Base-by-base conservation (phyloP, 2,113 vertebrate species). In the Trachemys scripta region DNA sequence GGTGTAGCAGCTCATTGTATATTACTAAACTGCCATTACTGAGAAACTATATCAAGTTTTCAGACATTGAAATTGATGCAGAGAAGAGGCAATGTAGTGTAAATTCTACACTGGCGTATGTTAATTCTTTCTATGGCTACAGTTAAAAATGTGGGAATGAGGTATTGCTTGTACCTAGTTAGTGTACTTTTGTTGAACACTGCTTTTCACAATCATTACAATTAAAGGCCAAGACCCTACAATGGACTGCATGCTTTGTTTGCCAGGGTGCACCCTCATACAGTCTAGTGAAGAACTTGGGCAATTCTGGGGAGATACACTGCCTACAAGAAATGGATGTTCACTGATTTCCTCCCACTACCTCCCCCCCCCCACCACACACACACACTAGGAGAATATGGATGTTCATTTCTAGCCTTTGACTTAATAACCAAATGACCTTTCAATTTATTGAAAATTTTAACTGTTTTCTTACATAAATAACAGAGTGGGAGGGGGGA, bases 61-160 rank as follows among this genome's bases (percentile, higher is more conserved):
- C 65, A n/a, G 16, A n/a, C 35, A 65, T 35, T 65, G 27, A 35
- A 90, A 56, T 87, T 47, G 29, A 3, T 2, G 94, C 95, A 96
- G 94, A 94, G 94, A 96, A 95, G 93, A 94, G 90, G 85, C 81
- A 95, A 89, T 31, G 38, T 20, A 82, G 9, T 50, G 4, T 8
- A 3, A 87, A 78, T 56, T 45, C 14, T 29, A 31, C 17, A 72
- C 20, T 90, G 24, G 1, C 6, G 94, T 79, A 51, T 76, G 56
- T 92, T n/a, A 19, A 88, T 82, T n/a, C 62, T 84, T 65, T 75
- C 72, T 75, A 53, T 19, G 85, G 78, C 1, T 9, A 59, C 22
- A 75, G 24, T 65, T 88, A 88, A 88, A 80, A 19, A 0, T 50
- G 19, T 7, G 0, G 31, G 35, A 9, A 5, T 10, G 91, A 91